A percentile compares a stretch with the other conserved stretches of the same genome.
Conservation (phyloP, 64 coral and sea anemone genomes). For the Trachythela sp. region DNA sequence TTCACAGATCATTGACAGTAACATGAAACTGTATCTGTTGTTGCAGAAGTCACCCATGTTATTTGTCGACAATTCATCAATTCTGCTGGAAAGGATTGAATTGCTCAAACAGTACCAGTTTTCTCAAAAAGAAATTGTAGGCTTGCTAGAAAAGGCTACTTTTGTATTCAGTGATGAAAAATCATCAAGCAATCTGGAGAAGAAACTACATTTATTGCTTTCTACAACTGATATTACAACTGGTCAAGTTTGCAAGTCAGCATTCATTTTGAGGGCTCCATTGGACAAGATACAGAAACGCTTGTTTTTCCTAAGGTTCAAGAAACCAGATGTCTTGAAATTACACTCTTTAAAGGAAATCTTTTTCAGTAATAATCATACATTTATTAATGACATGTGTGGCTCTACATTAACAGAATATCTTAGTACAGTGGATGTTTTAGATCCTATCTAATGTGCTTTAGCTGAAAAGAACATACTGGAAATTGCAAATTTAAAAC, state of each 20-base stretch:
- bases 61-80: not conserved
- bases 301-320: not conserved
- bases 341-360: not conserved
- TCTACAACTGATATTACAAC: conserved; percentile 6
- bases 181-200: conserved; percentile 1
- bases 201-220: not conserved
- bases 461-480: not conserved
- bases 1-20: conserved; percentile 64
- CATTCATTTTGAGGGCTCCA: not conserved
- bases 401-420: not conserved
- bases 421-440: not conserved
- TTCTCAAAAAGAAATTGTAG: conserved; percentile 9
- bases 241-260: not conserved
- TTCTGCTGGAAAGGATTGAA: conserved; percentile 5
- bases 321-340: not conserved
- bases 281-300: conserved; percentile 13
- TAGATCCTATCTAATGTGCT: not conserved
- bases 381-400: not conserved
- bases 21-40: conserved; percentile 69
- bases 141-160: not conserved
- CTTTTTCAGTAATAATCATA: conserved; percentile 9
- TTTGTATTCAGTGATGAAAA: conserved; percentile 18
- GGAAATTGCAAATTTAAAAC: too few species aligned
- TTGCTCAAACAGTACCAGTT: not conserved
- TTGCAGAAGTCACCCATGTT: conserved; percentile 52